Conservation (phyloP, 2,113 vertebrate genomes). For the Scatophagus argus region DNA sequence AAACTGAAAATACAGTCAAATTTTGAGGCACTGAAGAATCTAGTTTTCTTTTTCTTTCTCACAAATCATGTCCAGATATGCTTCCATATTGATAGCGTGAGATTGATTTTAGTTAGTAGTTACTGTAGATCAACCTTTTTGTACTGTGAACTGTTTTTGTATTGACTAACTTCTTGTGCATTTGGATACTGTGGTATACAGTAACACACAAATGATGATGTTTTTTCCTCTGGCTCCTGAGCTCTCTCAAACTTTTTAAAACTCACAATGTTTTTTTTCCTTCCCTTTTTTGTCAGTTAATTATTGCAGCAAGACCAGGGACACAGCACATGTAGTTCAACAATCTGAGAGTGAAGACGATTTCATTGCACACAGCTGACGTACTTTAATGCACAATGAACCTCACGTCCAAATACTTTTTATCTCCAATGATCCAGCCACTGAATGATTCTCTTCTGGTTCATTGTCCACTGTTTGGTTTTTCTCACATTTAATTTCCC, state of each 20-base stretch:
- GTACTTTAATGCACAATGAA: neutral
- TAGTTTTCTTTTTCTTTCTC: neutral
- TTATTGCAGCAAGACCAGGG: neutral
- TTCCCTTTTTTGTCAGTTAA: neutral
- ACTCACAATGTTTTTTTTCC: neutral
- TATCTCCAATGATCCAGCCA: neutral
- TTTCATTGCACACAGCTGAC: neutral
- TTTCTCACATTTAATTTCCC: slow-evolving; percentile 4
- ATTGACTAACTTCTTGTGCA: neutral
- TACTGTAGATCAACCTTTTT: neutral
- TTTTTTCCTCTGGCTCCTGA: neutral
- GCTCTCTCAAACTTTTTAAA: neutral
- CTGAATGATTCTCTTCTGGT: neutral
- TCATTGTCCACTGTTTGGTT: slow-evolving; percentile 1
- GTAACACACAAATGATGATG: neutral
- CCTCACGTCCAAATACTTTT: neutral
- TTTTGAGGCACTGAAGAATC: neutral
- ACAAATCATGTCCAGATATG: neutral
- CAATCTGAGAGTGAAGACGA: neutral
- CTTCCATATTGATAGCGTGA: neutral
- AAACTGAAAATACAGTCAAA: neutral
- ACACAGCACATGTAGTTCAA: neutral
- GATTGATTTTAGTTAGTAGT: neutral
- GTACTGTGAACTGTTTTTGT: neutral
- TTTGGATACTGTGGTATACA: neutral